Evolutionary conservation across 2,888 invertebrate species (phyloP), one percentile per base, ranked within the genome.

Genomic region (Parelbella ahira): DNA sequence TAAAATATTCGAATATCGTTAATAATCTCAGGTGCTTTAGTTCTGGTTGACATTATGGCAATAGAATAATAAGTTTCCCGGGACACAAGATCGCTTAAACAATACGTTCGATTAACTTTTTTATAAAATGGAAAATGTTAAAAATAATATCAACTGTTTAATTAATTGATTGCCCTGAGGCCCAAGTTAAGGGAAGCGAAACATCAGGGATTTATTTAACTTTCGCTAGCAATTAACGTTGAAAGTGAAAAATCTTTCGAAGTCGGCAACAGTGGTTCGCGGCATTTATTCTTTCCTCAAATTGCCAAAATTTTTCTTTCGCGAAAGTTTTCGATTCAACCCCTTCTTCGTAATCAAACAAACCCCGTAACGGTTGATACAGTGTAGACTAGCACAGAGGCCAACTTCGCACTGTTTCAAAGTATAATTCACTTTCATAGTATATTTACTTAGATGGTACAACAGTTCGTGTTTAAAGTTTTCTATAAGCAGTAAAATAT

Each of bases 211-310:
- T 83, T 83, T 82, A 83, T 83, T 86, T 82, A 77, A 80, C 81
- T 86, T 72, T 80, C 63, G 57, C 64, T 77, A 73, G 70, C 81
- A 87, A 86, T 87, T 86, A 86, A 78, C 67, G 77, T 71, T 74
- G 78, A 77, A 76, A 86, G 82, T 86, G 86, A 86, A 87, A 87
- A 87, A 87, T 86, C 81, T 81, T 72, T 66, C 51, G 71, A 81
- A 81, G 66, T 82, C 74, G 53, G 53, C 54, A 57, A 58, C 61
- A 59, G 63, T 63, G 66, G 57, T 64, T 60, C 69, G 58, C 64
- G 68, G 60, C 68, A 68, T 63, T 81, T 79, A 80, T 71, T 78
- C 69, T 75, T 83, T 79, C 75, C 73, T 76, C 74, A 78, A 81
- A 80, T 82, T 75, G 72, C 70, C 70, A 74, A 76, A 54, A 81